Evolutionary conservation across 2,888 invertebrate species (phyloP), one percentile per base, ranked within the genome.

Genomic region (Papilio demoleus): DNA sequence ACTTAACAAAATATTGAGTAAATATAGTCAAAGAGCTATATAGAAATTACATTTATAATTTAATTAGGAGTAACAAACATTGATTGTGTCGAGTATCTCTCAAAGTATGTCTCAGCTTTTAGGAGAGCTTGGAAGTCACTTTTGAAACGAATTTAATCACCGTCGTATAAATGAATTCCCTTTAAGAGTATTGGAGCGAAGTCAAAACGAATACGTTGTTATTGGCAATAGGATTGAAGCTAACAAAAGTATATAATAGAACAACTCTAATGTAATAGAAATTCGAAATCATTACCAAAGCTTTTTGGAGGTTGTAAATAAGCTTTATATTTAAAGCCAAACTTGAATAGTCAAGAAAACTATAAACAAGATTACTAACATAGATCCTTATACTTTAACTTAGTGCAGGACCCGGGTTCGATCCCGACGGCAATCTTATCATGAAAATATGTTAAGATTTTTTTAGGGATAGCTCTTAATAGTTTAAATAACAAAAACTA

Each of bases 111-210:
- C 34, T 42, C 12, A 17, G 53, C 38, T 56, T 53, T 65, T 58
- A 27, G 40, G 19, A 56, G 31, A 64, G 50, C 36, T 31, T 40
- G 14, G 31, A 59, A 45, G 66, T 27, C 40, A 38, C 36, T 50
- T 47, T 47, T 24, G 36, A 6, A 42, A 42, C n/a, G 17, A 65
- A 38, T 17, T 24, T 47, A 59, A 60, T 60, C 58, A 45, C 45
- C 36, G 36, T 17, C 66, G 60, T 38, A 66, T 38, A 50, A 66
- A 66, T 45, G 47, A 60, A 66, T 60, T 47, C 66, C 36, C 66
- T 66, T 66, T 60, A 47, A 34, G 58, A 42, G 59, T 59, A 36
- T 45, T 58, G 58, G 6, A 47, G 36, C 47, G 38, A 34, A 60
- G 36, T 17, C 47, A 36, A 59, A 60, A 27, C 45, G 24, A 42